These are phyloP conservation scores for Dendrolimus houi DNA, from an alignment of 2,888 invertebrate genomes.

Conservation along the genomic window DNA sequence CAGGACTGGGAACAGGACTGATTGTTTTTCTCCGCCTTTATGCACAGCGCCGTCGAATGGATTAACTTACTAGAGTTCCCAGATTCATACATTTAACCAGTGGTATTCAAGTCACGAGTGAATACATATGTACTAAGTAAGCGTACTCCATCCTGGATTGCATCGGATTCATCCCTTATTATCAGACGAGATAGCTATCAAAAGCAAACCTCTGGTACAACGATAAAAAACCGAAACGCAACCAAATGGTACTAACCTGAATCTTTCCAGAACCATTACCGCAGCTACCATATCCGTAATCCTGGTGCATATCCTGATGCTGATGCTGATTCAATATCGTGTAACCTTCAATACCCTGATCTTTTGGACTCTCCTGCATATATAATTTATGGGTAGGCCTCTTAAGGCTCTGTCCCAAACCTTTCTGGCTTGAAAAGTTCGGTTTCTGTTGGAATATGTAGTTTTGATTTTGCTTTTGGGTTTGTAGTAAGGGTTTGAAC, in stretches of 20 bases:
- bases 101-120: neutral
- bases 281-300: constrained; percentile 56
- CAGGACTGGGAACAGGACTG: too few species aligned
- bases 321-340: constrained; percentile 56
- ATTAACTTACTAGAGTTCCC: too few species aligned
- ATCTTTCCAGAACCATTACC: constrained; percentile 55
- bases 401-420: constrained; percentile 37
- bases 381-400: constrained; percentile 59
- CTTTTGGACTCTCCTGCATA: constrained; percentile 48
- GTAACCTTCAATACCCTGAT: constrained; percentile 44
- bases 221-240: too few species aligned
- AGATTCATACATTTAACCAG: neutral
- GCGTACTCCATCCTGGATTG: too few species aligned
- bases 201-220: too few species aligned
- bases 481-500: constrained; percentile 74
- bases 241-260: constrained; percentile 34
- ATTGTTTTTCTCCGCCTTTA: too few species aligned
- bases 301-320: constrained; percentile 59
- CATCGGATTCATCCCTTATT: too few species aligned
- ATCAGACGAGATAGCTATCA: too few species aligned
- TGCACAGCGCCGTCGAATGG: too few species aligned
- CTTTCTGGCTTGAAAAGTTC: constrained; percentile 38
- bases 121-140: too few species aligned
- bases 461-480: constrained; percentile 54
- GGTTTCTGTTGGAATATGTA: constrained; percentile 67